Evolutionary conservation across 2,113 vertebrate genomes (phyloP).

Genomic region (Podarcis cretensis): DNA sequence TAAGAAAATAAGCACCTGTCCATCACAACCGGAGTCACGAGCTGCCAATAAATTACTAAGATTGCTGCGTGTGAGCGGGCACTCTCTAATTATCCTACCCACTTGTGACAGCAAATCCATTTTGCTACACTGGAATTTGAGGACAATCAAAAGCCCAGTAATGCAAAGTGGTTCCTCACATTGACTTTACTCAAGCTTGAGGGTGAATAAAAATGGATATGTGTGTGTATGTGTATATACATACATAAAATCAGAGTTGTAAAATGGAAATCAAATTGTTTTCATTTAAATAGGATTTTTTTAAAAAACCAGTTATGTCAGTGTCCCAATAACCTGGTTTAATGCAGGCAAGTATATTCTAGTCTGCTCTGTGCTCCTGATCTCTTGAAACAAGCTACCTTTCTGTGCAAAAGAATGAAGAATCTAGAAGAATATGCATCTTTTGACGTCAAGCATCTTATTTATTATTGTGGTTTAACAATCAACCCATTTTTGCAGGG

Average conservation of each 20-base stretch:
- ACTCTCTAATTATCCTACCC: neutral
- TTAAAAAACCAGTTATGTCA: neutral
- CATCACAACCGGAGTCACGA: constrained; percentile 32
- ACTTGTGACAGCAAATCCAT: constrained; percentile 15
- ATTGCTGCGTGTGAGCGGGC: neutral
- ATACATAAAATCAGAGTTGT: no score
- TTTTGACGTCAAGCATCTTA: no score
- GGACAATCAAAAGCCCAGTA: neutral
- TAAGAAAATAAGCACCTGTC: constrained; percentile 24
- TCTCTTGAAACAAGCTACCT: neutral
- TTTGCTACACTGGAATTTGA: neutral
- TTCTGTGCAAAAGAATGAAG: no score
- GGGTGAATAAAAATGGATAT: neutral
- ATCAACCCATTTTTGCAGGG: no score
- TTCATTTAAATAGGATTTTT: neutral
- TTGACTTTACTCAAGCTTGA: neutral
- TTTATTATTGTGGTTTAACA: no score
- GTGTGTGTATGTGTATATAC: no score
- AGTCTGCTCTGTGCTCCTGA: neutral
- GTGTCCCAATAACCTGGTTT: neutral
- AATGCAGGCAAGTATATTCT: neutral
- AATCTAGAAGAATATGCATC: no score
- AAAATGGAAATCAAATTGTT: neutral
- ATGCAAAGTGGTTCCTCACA: neutral
- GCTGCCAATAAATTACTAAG: neutral